Evolutionary conservation across 2,888 invertebrate genomes (phyloP).

Genomic region (Caenorhabditis japonica): DNA sequence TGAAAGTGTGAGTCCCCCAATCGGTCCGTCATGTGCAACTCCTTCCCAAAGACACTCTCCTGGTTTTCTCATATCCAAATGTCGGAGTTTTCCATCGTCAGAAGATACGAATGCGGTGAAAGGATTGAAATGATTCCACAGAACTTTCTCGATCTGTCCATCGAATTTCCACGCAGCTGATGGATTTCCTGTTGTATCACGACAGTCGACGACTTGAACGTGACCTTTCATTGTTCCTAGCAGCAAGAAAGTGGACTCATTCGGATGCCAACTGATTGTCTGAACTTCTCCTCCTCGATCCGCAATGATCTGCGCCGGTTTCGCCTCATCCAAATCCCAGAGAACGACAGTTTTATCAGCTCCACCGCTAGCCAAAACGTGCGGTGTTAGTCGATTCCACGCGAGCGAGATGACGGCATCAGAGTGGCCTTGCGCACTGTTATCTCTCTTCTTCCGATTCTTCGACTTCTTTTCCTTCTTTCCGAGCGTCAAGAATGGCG

Average conservation of each 20-base stretch:
- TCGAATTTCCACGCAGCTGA: conserved; percentile 82
- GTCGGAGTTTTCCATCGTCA: conserved; percentile 70
- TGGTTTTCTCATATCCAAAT: conserved; percentile 70
- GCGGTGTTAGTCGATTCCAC: conserved; percentile 84
- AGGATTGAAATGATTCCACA: conserved; percentile 87
- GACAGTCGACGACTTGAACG: conserved; percentile 65
- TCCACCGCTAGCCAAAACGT: conserved; percentile 90
- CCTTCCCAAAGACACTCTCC: conserved; percentile 59
- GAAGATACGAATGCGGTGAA: conserved; percentile 84
- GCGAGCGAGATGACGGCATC: conserved; percentile 92
- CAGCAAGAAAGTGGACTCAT: conserved; percentile 87
- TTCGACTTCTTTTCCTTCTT: conserved; percentile 31
- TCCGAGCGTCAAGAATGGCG: conserved; percentile 86
- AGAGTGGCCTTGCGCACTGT: conserved; percentile 82
- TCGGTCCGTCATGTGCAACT: conserved; percentile 67
- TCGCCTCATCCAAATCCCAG: conserved; percentile 91
- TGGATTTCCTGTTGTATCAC: conserved; percentile 50
- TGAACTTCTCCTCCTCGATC: conserved; percentile 79
- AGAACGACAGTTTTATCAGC: conserved; percentile 89
- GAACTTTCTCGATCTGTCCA: conserved; percentile 88
- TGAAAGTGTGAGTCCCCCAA: conserved; percentile 64
- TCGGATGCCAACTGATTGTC: conserved; percentile 87
- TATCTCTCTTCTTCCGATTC: conserved; percentile 67
- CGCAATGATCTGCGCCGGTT: conserved; percentile 81
- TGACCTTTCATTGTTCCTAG: conserved; percentile 87